phyloP scores from a whole-genome alignment of 2,888 invertebrate species.

The Bursaphelenchus okinawaensis region DNA sequence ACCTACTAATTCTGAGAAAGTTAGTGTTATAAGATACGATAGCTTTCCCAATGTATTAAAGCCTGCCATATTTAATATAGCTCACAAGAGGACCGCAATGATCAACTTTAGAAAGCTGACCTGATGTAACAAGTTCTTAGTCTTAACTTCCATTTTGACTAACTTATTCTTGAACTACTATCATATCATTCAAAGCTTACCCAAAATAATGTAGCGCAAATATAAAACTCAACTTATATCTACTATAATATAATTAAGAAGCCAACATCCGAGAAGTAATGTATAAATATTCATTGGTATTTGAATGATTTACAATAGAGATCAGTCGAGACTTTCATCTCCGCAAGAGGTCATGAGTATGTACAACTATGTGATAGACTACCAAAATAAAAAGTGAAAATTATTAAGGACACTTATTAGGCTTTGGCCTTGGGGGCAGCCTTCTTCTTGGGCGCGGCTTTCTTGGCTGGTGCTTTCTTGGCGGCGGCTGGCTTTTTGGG shows the following conservation, averaged over 20 bases:
- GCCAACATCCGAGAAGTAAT: not conserved
- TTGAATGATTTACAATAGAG: not conserved
- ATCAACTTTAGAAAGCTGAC: no score
- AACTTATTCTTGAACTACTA: no score
- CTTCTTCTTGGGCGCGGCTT: conserved; percentile 20
- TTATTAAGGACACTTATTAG: not conserved
- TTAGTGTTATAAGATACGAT: no score
- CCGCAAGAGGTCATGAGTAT: not conserved
- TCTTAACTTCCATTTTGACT: no score
- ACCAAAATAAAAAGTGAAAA: not conserved
- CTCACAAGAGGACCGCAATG: no score
- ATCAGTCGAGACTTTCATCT: not conserved
- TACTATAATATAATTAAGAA: not conserved
- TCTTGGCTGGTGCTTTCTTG: conserved; percentile 21
- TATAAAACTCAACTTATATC: not conserved
- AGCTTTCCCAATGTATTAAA: no score
- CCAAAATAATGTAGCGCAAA: no score
- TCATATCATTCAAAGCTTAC: no score
- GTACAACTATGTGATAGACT: not conserved
- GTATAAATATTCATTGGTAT: not conserved
- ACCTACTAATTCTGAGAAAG: no score
- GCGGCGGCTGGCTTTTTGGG: conserved; percentile 19
- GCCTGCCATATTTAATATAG: no score
- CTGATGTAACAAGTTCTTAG: no score
- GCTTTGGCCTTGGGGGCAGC: conserved; percentile 12